Evolutionary conservation across 2,113 vertebrate genomes (phyloP).

Genomic region (Serinus canaria): DNA sequence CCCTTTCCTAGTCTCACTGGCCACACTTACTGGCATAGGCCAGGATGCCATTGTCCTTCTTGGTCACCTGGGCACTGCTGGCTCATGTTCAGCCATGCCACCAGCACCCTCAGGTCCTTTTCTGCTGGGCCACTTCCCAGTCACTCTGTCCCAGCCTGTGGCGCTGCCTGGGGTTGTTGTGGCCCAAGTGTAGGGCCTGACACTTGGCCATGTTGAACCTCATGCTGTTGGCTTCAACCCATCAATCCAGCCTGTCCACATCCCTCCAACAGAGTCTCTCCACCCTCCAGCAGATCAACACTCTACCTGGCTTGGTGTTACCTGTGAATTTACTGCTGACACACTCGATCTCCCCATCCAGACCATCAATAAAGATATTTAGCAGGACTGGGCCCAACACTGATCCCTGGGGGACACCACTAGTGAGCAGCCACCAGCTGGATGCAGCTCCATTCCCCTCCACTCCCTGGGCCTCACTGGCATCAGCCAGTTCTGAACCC

Average conservation of each 20-base stretch:
- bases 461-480: not conserved
- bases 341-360: not conserved
- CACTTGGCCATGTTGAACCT: not conserved
- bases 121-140: not conserved
- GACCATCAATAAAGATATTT: not conserved
- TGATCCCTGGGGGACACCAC: not conserved
- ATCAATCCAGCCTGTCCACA: not conserved
- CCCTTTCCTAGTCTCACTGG: not conserved
- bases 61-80: not conserved
- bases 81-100: not conserved
- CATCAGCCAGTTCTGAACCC: not conserved
- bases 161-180: accelerated
- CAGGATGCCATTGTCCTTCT: not conserved
- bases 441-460: not conserved
- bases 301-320: not conserved
- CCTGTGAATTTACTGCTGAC: not conserved
- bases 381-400: accelerated
- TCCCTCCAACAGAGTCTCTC: not conserved
- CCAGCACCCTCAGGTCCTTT: not conserved
- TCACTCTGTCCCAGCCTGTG: not conserved
- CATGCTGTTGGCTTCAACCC: not conserved
- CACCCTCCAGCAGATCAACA: not conserved
- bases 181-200: not conserved
- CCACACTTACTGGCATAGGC: not conserved
- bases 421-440: no score